A percentile compares a stretch with the other conserved stretches of the same genome.
These are phyloP conservation scores for Hassar affinis DNA, from an alignment of 2,113 vertebrate genomes.

Conservation along the genomic window DNA sequence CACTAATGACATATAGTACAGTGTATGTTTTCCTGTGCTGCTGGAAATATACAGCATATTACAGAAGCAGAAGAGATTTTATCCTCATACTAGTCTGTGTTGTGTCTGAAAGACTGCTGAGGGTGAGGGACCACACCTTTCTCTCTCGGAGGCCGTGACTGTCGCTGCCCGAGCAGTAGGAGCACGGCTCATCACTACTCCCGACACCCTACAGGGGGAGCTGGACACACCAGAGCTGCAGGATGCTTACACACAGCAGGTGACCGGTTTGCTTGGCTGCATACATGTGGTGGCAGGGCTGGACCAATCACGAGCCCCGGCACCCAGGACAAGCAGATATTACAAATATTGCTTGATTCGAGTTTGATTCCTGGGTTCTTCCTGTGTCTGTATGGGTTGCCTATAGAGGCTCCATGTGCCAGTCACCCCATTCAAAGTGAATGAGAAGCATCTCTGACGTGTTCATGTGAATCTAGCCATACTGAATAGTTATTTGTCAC, in stretches of 20 bases:
- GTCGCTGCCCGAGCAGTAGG: conserved; percentile 76
- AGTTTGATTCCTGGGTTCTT: too few relatives aligned
- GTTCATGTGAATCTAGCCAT: too few relatives aligned
- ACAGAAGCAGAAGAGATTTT: conserved; percentile 35
- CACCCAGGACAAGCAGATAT: neutral
- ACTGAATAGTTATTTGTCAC: too few relatives aligned
- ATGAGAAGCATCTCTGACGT: too few relatives aligned
- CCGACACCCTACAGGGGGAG: conserved; percentile 79
- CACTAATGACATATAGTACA: neutral
- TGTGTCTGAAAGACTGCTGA: conserved; percentile 74
- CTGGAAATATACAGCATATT: neutral
- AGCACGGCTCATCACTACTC: conserved; percentile 73
- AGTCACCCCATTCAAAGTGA: too few relatives aligned
- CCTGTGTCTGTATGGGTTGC: too few relatives aligned
- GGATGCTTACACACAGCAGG: conserved; percentile 81
- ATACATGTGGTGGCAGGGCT: neutral
- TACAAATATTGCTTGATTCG: too few relatives aligned
- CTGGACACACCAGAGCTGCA: conserved; percentile 77
- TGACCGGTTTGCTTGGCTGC: conserved; percentile 33
- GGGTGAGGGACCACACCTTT: conserved; percentile 79
- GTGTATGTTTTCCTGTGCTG: neutral
- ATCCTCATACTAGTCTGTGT: conserved; percentile 4
- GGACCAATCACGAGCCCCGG: neutral
- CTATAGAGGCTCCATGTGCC: too few relatives aligned
- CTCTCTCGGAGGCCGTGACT: conserved; percentile 80